Base-by-base conservation (phyloP, 2,113 vertebrate genomes). In the Myotis brandtii region DNA sequence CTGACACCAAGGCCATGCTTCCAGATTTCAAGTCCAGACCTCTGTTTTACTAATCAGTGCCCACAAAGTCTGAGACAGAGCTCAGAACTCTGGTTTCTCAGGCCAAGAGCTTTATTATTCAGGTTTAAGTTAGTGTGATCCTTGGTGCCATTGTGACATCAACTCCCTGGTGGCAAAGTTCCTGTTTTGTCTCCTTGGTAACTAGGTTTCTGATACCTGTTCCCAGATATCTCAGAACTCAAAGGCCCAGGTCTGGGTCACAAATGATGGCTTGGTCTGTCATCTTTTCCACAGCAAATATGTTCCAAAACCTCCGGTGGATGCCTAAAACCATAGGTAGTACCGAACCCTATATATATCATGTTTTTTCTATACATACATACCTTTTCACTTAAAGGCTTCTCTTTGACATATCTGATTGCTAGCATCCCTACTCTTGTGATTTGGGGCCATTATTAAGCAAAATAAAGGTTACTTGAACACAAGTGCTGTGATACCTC, bases 61-160 rank as follows among this genome's bases (percentile, higher is more conserved):
- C 85, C 25, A 76, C 30, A 52, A 56, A 77, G 82, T 67, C 66
- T 16, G 43, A 66, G 62, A 37, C 16, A 80, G 62, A 64, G 54
- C 2, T 37, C 21, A 25, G 54, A 27, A 3, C 34, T 88, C 23
- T 32, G n/a, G 12, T 52, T n/a, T 72, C 87, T 95, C 37, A 6
- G 34, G 30, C 9, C 62, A 50, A 73, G 16, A 66, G 54, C 32
- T 86, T 82, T 86, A 66, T 56, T 34, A 82, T 62, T 96, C 75
- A 93, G 30, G 27, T 64, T 77, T 56, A 48, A 43, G 32, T 75
- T 30, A 25, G 4, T 7, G 13, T 16, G 40, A 43, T 25, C 52
- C 21, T 80, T 66, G 40, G 13, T 56, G 27, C 62, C 67, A 88
- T 92, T 96, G 59, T 93, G 87, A 92, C 82, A 79, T 94, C 90